Percentiles rank a stretch among this genome's conserved stretches.
Evolutionary conservation across 2,113 vertebrate genomes (phyloP).

Genomic region (Corynorhinus townsendii): DNA sequence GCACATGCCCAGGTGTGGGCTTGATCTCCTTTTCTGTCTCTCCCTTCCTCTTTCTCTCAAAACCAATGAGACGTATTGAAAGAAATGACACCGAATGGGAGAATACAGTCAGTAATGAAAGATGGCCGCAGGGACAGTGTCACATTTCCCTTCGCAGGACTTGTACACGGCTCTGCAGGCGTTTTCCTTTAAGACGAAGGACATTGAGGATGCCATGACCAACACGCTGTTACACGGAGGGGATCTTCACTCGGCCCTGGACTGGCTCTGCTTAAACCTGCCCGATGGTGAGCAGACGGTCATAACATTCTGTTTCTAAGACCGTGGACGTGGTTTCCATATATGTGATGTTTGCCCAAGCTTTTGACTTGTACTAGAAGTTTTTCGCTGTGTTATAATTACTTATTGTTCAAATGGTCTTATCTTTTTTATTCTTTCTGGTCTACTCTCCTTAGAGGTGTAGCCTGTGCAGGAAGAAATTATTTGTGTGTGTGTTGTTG

Average conservation of each 20-base stretch:
- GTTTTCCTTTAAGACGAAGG: constrained; percentile 93
- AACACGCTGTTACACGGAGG: constrained; percentile 93
- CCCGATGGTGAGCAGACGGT: constrained; percentile 85
- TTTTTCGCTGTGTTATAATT: neutral
- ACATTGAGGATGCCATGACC: constrained; percentile 98
- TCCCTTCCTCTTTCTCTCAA: too few species aligned
- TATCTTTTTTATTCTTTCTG: neutral
- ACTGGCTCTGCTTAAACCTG: constrained; percentile 98
- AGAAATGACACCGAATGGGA: neutral
- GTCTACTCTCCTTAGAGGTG: neutral
- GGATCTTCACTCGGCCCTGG: constrained; percentile 96
- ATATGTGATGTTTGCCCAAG: neutral
- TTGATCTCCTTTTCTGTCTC: too few species aligned
- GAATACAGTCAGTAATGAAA: neutral
- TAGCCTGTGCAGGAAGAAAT: neutral
- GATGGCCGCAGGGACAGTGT: neutral
- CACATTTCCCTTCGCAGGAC: constrained; percentile 81
- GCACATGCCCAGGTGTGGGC: too few species aligned
- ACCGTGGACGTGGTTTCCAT: neutral
- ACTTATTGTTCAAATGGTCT: neutral
- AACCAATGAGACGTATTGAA: too few species aligned
- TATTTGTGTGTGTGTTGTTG: neutral
- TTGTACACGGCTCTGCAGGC: constrained; percentile 93
- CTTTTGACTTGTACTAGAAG: neutral
- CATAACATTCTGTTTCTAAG: neutral